These are phyloP conservation scores for Amphiduros pacificus DNA, from an alignment of 2,888 invertebrate species.

Conservation along the genomic window DNA sequence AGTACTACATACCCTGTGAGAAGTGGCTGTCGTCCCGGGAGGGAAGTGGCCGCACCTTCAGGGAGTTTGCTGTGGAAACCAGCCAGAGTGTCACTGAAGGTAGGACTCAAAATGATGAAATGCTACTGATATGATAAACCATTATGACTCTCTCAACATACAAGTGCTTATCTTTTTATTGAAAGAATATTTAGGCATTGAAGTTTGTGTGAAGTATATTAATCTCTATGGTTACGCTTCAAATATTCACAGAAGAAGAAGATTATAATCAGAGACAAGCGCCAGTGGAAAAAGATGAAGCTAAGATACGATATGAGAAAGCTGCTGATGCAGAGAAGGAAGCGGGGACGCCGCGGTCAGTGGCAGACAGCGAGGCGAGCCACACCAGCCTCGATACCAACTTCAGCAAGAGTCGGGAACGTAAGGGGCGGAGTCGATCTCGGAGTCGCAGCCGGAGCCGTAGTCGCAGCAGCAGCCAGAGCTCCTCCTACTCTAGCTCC, in stretches of 20 bases:
- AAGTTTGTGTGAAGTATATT: too few species aligned
- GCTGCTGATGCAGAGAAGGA: too few species aligned
- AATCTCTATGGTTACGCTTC: too few species aligned
- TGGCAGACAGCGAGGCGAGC: not conserved
- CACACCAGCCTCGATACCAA: constrained; percentile 5
- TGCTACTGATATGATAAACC: not conserved
- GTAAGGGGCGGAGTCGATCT: not conserved
- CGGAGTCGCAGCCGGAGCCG: not conserved
- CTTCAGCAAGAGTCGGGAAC: constrained; percentile 5
- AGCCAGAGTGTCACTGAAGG: constrained; percentile 45
- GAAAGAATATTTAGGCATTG: not conserved
- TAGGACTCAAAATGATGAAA: constrained; percentile 13
- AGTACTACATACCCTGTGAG: constrained; percentile 48
- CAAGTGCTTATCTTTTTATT: not conserved
- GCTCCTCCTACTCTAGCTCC: not conserved
- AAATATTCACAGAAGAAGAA: too few species aligned
- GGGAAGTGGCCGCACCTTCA: constrained; percentile 47
- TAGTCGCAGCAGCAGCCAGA: not conserved
- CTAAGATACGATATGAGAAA: too few species aligned
- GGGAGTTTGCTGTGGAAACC: constrained; percentile 39
- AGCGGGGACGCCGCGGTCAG: too few species aligned
- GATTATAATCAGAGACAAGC: too few species aligned
- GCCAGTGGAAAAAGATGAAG: not conserved
- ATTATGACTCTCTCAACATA: not conserved
- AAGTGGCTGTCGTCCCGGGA: constrained; percentile 51